phyloP scores from a whole-genome alignment of 2,797 vertebrate genomes.

The Eurystomus glaucurus region DNA sequence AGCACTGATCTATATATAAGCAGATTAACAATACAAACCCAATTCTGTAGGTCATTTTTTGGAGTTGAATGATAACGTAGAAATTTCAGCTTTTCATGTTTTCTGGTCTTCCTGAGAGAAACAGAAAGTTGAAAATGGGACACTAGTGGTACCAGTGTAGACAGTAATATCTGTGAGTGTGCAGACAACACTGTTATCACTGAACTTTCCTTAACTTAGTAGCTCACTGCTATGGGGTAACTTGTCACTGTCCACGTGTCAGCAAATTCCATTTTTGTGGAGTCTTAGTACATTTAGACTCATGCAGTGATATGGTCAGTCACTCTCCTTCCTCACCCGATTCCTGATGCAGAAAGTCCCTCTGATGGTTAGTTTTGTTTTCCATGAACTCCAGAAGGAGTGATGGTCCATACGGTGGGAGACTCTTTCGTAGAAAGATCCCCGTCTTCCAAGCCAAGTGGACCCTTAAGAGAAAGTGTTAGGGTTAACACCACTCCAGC shows the following conservation, averaged over 20 bases:
- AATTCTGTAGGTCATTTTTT: background rate
- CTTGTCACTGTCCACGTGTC: background rate
- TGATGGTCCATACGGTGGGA: background rate
- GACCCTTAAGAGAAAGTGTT: background rate
- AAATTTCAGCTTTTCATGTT: background rate
- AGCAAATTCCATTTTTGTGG: background rate
- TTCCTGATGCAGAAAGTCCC: background rate
- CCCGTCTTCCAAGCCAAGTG: background rate
- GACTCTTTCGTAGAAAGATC: background rate
- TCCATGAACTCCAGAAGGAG: background rate
- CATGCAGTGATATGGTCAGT: background rate
- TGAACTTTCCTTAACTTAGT: background rate
- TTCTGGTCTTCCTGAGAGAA: background rate
- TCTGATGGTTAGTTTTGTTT: background rate
- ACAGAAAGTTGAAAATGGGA: background rate
- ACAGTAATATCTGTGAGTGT: background rate
- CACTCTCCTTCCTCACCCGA: background rate
- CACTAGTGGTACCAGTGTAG: background rate
- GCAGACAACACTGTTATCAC: background rate
- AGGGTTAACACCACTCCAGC: background rate
- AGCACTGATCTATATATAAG: background rate
- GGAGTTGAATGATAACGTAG: background rate
- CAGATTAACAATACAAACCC: background rate
- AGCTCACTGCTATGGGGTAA: background rate
- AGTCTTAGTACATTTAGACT: background rate